Evolutionary conservation across 1,140 invertebrate species (phyloP), one percentile per base, ranked within the genome.

Genomic region (Zaprionus kolodkinae): DNA sequence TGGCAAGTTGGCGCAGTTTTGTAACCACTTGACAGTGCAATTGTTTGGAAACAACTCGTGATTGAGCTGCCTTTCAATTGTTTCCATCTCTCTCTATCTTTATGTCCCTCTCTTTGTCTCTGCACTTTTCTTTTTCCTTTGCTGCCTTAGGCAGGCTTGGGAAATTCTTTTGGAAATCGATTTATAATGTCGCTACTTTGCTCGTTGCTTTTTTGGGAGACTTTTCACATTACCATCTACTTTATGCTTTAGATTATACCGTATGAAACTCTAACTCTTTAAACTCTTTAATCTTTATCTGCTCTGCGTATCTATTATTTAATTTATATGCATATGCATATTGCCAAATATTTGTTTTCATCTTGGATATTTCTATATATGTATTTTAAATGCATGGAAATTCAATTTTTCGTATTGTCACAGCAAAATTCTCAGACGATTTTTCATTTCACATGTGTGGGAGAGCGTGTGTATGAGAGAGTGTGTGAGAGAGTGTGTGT

Each of bases 1-100:
- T 73, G 61, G 52, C 64, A 77, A 76, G 50, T 78, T 62, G 71
- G 35, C 60, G 71, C 69, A 54, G 62, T 77, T 81, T 83, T 83
- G 87, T 83, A 91, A 87, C 86, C 87, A 90, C 87, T 90, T 91
- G 88, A 80, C 81, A 71, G 83, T 86, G 87, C 88, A 90, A 90
- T 90, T 90, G 86, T 90, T 90, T 90, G 86, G 87, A 91, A 90
- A 91, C 86, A 90, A 67, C 72, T 84, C 72, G 77, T 87, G 84
- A 87, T 87, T 87, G 84, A 76, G 72, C 48, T 74, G 71, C 83
- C 72, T 81, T 75, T 67, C 67, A 64, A 66, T 67, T 57, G 54
- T 40, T 60, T 17, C 54, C 36, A n/a, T 3, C 11, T 63, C 40
- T 38, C 15, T 45, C 50, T 33, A 30, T 63, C 45, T 50, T 11